phyloP scores from a whole-genome alignment of 2,113 vertebrate genomes.

The Eclectus roratus region DNA sequence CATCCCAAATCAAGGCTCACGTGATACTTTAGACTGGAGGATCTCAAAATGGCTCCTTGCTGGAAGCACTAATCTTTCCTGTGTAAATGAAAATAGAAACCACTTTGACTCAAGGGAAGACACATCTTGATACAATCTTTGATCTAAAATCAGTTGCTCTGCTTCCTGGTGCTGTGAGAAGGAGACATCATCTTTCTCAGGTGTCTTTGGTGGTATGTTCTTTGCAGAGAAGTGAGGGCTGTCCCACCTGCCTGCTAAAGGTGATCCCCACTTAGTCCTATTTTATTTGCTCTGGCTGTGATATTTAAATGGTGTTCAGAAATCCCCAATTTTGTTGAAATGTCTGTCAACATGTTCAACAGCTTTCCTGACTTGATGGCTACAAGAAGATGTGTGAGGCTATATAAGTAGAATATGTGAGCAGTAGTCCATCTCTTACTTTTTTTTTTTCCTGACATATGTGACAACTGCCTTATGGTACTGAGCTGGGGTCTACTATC shows the following conservation, averaged over 20 bases:
- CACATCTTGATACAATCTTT: background rate
- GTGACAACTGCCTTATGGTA: background rate
- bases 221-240: background rate
- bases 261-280: background rate
- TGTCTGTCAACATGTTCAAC: background rate
- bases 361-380: background rate
- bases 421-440: background rate
- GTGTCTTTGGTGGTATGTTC: fast-evolving
- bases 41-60: background rate
- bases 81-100: background rate
- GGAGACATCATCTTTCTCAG: background rate
- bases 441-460: background rate
- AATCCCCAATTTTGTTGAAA: background rate
- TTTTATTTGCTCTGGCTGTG: background rate
- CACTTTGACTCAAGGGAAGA: background rate
- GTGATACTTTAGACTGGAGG: background rate
- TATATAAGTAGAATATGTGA: background rate
- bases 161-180: background rate
- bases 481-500: background rate
- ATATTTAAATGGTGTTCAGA: background rate
- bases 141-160: background rate
- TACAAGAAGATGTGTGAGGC: background rate
- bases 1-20: background rate
- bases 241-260: background rate
- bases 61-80: background rate